Evolutionary conservation across 1,140 invertebrate species (phyloP).

Genomic region (Ladona fulva): DNA sequence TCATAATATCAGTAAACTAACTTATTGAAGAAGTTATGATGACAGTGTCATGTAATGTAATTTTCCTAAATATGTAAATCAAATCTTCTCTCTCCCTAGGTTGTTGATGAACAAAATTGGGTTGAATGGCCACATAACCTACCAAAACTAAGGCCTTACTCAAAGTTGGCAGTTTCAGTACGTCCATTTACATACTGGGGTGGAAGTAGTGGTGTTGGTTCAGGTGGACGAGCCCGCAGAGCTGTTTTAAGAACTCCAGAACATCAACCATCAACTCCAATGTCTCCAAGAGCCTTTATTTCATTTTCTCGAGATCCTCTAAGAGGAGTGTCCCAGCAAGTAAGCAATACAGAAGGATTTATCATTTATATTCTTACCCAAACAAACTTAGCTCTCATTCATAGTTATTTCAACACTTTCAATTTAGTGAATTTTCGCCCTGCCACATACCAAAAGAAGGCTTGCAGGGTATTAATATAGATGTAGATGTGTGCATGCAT

Average conservation of each 20-base stretch:
- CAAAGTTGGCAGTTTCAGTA: conserved; percentile 56
- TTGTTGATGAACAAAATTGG: neutral
- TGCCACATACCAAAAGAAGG: too few species aligned
- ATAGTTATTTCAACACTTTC: too few species aligned
- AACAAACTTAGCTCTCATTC: too few species aligned
- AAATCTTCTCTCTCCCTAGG: neutral
- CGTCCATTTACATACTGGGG: conserved; percentile 79
- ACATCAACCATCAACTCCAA: conserved; percentile 60
- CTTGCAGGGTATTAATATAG: too few species aligned
- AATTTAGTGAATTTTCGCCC: too few species aligned
- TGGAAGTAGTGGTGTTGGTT: conserved; percentile 46
- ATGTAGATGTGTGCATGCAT: too few species aligned
- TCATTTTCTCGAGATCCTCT: conserved; percentile 35
- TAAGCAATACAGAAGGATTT: too few species aligned
- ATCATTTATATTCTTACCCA: too few species aligned
- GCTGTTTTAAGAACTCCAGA: conserved; percentile 52
- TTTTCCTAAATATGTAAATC: too few species aligned
- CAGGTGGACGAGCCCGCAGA: conserved; percentile 31
- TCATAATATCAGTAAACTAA: too few species aligned
- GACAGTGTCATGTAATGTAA: too few species aligned
- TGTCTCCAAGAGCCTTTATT: conserved; percentile 57
- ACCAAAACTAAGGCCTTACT: conserved; percentile 36
- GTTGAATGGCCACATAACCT: neutral
- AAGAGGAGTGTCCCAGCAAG: neutral
- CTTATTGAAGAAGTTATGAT: too few species aligned